phyloP scores from a whole-genome alignment of 2,113 vertebrate genomes.

The Toxotes jaculatrix region DNA sequence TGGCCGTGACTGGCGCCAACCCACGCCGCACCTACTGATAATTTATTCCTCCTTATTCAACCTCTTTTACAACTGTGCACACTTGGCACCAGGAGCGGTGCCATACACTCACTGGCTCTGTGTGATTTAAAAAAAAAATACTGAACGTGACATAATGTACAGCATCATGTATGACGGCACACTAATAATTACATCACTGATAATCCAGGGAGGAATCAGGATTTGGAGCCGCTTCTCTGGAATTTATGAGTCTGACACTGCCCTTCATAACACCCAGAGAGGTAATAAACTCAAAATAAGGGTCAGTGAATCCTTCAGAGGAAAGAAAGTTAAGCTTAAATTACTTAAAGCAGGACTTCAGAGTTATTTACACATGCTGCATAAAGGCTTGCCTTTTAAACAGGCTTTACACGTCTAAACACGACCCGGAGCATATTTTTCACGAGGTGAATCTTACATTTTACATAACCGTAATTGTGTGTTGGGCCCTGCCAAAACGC shows the following conservation, averaged over 20 bases:
- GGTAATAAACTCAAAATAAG: neutral
- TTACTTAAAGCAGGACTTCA: no score
- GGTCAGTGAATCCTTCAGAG: neutral
- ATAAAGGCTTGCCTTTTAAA: neutral
- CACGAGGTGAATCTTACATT: neutral
- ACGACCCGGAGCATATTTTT: neutral
- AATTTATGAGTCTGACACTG: neutral
- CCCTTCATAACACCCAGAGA: neutral
- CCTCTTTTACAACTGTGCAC: slow-evolving; percentile 5
- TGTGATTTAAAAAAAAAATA: neutral
- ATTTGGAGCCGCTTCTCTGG: neutral
- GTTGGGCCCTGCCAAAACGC: neutral
- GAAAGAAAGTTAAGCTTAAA: neutral
- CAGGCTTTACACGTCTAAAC: neutral
- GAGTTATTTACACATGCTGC: neutral
- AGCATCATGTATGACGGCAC: neutral
- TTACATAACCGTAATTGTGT: neutral
- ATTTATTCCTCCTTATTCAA: slow-evolving; percentile 39
- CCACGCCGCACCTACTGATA: slow-evolving; percentile 1
- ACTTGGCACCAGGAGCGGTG: neutral
- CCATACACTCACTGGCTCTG: neutral
- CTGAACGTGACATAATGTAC: neutral
- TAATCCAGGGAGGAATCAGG: neutral
- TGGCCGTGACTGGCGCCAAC: slow-evolving; percentile 27
- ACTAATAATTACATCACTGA: neutral